These are phyloP conservation scores for Centropus unirufus DNA, from an alignment of 2,113 vertebrate genomes.

Conservation along the genomic window DNA sequence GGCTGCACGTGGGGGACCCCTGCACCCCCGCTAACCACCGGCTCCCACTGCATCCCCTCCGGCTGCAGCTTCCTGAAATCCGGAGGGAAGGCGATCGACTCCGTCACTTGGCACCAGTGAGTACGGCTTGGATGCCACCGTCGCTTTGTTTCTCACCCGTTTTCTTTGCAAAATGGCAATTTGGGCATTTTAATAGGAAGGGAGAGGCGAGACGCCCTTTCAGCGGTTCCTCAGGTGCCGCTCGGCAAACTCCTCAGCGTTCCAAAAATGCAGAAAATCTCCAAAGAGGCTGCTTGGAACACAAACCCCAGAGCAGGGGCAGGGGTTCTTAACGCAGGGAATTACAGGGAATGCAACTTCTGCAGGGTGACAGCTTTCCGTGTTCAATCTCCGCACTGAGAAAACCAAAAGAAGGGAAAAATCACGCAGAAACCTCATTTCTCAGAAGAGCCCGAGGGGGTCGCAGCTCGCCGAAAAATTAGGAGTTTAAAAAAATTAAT, in stretches of 20 bases:
- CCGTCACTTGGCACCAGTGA: slow-evolving; percentile 97
- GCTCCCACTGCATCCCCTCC: background rate
- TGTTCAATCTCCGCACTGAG: background rate
- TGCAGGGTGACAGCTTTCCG: background rate
- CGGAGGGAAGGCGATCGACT: slow-evolving; percentile 82
- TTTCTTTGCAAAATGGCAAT: background rate
- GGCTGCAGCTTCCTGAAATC: slow-evolving; percentile 86
- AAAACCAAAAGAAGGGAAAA: background rate
- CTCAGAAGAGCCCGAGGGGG: accelerated
- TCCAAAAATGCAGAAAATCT: background rate
- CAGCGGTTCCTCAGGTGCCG: accelerated
- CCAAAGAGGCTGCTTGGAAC: background rate
- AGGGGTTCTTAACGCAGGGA: accelerated
- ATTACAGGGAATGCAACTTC: accelerated
- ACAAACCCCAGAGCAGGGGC: accelerated
- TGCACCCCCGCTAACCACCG: background rate
- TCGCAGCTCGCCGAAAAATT: no score
- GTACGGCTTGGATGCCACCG: slow-evolving; percentile 65
- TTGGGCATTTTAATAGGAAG: background rate
- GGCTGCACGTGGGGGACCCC: accelerated
- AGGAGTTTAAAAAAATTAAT: no score
- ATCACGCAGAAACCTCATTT: background rate
- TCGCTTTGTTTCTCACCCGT: background rate
- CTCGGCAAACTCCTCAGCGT: background rate
- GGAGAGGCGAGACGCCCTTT: background rate